Evolutionary conservation across 2,113 vertebrate species (phyloP).

Genomic region (Aspiorhynchus laticeps): DNA sequence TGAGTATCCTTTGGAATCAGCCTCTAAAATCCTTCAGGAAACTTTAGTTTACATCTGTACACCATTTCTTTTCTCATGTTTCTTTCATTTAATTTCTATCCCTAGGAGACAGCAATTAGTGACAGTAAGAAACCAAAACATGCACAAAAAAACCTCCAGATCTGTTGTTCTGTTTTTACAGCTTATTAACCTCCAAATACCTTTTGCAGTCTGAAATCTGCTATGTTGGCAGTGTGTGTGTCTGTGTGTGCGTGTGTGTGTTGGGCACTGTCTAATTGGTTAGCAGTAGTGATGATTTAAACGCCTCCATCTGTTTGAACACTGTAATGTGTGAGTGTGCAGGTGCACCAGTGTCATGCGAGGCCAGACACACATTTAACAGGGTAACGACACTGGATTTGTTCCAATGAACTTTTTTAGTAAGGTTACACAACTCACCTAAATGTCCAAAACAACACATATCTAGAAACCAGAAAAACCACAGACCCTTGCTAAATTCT

Average conservation of each 20-base stretch:
- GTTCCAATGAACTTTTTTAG: not conserved
- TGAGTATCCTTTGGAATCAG: not conserved
- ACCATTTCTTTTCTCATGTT: not conserved
- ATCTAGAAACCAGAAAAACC: not conserved
- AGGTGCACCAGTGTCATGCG: not conserved
- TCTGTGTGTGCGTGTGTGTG: not conserved
- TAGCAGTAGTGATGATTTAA: slow-evolving; percentile 6
- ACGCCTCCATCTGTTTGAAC: not conserved
- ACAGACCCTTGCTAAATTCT: not conserved
- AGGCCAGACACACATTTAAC: not conserved
- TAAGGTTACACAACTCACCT: not conserved
- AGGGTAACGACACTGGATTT: not conserved
- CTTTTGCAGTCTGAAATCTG: slow-evolving; percentile 17
- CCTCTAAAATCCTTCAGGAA: not conserved
- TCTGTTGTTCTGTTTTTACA: slow-evolving; percentile 1
- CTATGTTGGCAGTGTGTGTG: not conserved
- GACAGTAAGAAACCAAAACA: slow-evolving; percentile 5
- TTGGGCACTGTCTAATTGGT: not conserved
- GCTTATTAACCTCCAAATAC: slow-evolving; percentile 28
- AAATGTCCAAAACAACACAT: not conserved
- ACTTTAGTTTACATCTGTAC: not conserved
- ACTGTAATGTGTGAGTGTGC: not conserved
- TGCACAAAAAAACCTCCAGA: not conserved
- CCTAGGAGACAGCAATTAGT: not conserved
- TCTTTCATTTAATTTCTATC: not conserved